Base-by-base conservation (phyloP, 2,113 vertebrate species). In the Xenopus tropicalis region DNA sequence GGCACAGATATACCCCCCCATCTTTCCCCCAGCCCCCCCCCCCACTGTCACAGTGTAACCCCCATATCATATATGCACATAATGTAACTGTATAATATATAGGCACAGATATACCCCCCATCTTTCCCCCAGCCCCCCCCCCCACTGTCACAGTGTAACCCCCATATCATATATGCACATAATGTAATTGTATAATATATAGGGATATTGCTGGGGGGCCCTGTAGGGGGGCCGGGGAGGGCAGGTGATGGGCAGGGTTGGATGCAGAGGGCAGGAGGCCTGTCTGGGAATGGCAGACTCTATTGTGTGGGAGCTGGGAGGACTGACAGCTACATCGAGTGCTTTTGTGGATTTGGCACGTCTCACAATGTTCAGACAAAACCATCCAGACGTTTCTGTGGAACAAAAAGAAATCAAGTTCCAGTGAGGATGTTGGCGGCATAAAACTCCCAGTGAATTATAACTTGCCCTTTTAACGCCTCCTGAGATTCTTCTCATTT, bases 321-420 rank as follows among this genome's bases (percentile, higher is more conserved):
- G 80, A 69, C 62, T 83, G 80, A 78, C 80, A 79, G 80, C 74
- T 78, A 83, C 58, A 42, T 72, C 77, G 61, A 69, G 79, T 70
- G 65, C 81, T 84, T 81, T 0, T 0, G 79, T 82, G 61, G 79
- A 58, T 62, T 76, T 65, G 24, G 29, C 80, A 67, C n/a, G 76
- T 73, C 72, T 58, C 74, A 75, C 77, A 80, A 57, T 80, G 75
- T 57, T 65, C 72, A 73, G 80, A 81, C 46, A 65, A 71, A 63
- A 79, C 75, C 29, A 37, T 68, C 70, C 42, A 13, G 75, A 76
- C 80, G 75, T 76, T 54, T 83, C 76, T 79, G 80, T 48, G 62
- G 80, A 80, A 81, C 69, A 77, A 80, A 80, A 37, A 37, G 10
- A 37, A 37, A 37, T 3, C 29, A 37, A 69, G 6, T 10, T 1